Evolutionary conservation across 2,113 vertebrate species (phyloP).

Genomic region (Limnothrissa miodon): DNA sequence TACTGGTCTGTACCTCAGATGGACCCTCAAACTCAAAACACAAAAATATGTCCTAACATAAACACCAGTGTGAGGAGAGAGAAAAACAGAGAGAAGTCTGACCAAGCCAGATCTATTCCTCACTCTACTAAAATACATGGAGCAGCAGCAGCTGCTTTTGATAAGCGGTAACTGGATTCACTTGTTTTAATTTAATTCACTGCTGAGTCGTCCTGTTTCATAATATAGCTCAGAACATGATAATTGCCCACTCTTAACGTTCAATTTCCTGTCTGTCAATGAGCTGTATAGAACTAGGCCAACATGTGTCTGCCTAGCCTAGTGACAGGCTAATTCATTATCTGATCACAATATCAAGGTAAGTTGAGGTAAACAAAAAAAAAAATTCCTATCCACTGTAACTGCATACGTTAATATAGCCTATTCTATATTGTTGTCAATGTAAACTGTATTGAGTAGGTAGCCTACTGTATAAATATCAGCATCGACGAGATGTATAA

Average conservation of each 20-base stretch:
- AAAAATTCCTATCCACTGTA: not conserved
- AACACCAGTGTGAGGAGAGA: not conserved
- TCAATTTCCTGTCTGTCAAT: conserved; percentile 16
- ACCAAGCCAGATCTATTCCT: not conserved
- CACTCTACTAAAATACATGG: conserved; percentile 20
- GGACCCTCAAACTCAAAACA: not conserved
- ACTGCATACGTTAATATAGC: not conserved
- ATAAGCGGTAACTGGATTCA: conserved; percentile 61
- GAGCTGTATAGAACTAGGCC: conserved; percentile 16
- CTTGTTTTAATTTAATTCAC: conserved; percentile 61
- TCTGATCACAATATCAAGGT: not conserved
- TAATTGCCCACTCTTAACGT: conserved; percentile 52
- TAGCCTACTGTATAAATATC: too few species aligned
- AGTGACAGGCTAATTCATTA: not conserved
- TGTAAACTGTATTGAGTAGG: too few species aligned
- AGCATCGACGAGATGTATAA: too few species aligned
- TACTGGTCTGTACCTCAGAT: not conserved
- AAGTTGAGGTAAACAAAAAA: too few species aligned
- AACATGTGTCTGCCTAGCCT: not conserved
- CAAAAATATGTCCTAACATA: not conserved
- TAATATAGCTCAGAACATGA: conserved; percentile 56
- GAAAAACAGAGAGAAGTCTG: not conserved
- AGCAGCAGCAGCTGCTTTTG: conserved; percentile 57
- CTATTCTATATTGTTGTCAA: too few species aligned
- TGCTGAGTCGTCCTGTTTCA: conserved; percentile 51